A percentile compares a stretch with the other conserved stretches of the same genome.
phyloP scores from a whole-genome alignment of 2,888 invertebrate genomes.

The Chrysolina americana region DNA sequence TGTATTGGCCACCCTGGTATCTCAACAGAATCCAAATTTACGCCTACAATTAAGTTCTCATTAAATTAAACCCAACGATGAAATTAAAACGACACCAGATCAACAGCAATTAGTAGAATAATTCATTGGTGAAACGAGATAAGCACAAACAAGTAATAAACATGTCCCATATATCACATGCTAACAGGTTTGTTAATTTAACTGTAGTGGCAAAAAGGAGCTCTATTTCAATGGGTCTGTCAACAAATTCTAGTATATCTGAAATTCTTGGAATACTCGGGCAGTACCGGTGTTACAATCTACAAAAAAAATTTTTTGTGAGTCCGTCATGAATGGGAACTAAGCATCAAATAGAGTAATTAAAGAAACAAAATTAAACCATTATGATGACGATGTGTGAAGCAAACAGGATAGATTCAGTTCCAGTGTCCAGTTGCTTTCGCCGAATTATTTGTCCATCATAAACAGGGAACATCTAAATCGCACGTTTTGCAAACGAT shows the following conservation, averaged over 20 bases:
- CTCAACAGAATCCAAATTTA: neutral
- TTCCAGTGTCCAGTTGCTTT: too few species aligned
- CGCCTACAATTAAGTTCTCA: neutral
- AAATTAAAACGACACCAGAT: neutral
- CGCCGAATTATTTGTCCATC: too few species aligned
- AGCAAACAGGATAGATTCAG: too few species aligned
- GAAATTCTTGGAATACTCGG: neutral
- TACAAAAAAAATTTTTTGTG: neutral
- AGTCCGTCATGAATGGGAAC: too few species aligned
- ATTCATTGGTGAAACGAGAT: conserved; percentile 4
- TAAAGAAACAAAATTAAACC: too few species aligned
- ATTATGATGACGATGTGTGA: too few species aligned
- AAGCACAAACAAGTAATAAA: conserved; percentile 11
- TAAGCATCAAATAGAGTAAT: too few species aligned
- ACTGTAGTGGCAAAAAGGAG: neutral
- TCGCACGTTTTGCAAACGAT: too few species aligned
- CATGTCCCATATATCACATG: conserved; percentile 7
- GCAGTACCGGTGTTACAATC: neutral
- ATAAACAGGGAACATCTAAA: too few species aligned
- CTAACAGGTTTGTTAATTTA: neutral
- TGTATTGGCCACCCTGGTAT: too few species aligned
- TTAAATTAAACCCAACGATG: neutral
- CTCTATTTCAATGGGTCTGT: neutral
- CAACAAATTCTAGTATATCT: neutral
- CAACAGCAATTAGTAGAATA: conserved; percentile 1